Percentiles rank a stretch among this genome's conserved stretches.
These are phyloP conservation scores for Camponotus floridanus DNA, from an alignment of 1,140 invertebrate genomes.

Conservation along the genomic window DNA sequence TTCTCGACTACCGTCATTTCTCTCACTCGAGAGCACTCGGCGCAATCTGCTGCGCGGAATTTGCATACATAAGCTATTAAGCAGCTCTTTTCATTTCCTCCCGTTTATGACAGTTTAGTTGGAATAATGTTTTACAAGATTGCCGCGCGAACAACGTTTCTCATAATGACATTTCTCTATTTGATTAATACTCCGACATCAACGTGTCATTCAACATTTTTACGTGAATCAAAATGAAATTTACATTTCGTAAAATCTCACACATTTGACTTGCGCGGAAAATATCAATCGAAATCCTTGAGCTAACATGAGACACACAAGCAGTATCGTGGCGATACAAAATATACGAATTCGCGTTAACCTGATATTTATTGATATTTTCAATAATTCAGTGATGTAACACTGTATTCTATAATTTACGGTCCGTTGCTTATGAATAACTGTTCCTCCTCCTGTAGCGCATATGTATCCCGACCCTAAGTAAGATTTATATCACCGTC, in stretches of 20 bases:
- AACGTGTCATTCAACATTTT: neutral
- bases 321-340: neutral
- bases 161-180: constrained; percentile 79
- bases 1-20: constrained; percentile 77
- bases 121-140: constrained; percentile 86
- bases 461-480: constrained; percentile 71
- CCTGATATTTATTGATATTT: constrained; percentile 76
- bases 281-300: constrained; percentile 6
- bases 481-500: constrained; percentile 77
- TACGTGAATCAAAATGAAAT: constrained; percentile 6
- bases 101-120: constrained; percentile 87
- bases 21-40: constrained; percentile 81
- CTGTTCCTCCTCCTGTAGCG: constrained; percentile 73
- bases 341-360: constrained; percentile 24
- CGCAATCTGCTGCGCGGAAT: constrained; percentile 84
- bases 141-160: constrained; percentile 81
- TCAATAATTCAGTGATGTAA: constrained; percentile 77
- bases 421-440: constrained; percentile 81
- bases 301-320: neutral
- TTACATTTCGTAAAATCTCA: neutral
- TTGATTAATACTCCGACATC: constrained; percentile 83
- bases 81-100: constrained; percentile 87
- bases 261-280: neutral
- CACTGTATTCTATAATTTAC: constrained; percentile 78
- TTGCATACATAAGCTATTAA: constrained; percentile 87